Conservation (phyloP, 2,113 vertebrate species). For the Dicerorhinus sumatrensis region DNA sequence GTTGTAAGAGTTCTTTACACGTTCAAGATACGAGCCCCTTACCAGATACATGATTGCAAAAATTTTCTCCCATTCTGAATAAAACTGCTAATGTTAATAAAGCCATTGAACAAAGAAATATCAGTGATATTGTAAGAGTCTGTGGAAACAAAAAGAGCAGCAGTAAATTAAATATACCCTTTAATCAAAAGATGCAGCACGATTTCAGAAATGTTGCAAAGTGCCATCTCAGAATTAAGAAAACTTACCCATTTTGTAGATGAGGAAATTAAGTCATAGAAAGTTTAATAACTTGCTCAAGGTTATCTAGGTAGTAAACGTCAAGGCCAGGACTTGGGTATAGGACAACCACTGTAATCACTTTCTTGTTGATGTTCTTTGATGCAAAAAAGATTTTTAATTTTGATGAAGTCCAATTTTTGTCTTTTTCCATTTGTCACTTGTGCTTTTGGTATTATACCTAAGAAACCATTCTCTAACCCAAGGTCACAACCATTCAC, state of each 20-base stretch:
- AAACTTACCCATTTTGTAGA: background rate
- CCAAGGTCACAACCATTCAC: background rate
- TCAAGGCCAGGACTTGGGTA: background rate
- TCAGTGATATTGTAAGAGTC: background rate
- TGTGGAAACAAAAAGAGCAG: background rate
- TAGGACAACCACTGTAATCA: background rate
- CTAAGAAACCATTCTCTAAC: background rate
- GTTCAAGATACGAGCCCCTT: background rate
- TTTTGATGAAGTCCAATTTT: background rate
- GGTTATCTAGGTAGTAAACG: background rate
- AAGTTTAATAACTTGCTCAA: background rate
- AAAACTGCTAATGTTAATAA: background rate
- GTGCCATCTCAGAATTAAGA: background rate
- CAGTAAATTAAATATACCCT: background rate
- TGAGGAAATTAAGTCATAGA: background rate
- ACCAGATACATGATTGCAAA: background rate
- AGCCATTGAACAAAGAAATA: background rate
- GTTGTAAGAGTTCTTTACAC: background rate
- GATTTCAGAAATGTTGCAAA: conserved; percentile 11
- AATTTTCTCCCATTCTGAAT: background rate
- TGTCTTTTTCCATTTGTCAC: background rate
- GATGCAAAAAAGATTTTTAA: background rate
- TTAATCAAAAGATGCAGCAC: background rate
- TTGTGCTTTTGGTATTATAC: background rate
- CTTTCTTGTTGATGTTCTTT: background rate